These are phyloP conservation scores for Myiozetetes cayanensis DNA, from an alignment of 2,113 vertebrate genomes.

Conservation along the genomic window DNA sequence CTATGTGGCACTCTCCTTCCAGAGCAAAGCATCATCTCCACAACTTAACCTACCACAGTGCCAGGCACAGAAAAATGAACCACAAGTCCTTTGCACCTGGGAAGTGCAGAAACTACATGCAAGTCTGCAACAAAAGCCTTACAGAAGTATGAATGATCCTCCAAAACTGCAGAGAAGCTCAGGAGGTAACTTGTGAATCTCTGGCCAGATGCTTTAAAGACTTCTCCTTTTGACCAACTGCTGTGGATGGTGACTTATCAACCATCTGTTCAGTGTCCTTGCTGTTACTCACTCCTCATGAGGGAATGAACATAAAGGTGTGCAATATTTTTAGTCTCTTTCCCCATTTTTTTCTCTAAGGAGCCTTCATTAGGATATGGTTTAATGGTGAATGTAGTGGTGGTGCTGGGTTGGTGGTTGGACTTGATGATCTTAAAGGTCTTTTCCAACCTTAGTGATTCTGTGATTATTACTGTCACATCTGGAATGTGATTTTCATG, in stretches of 20 bases:
- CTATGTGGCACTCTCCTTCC: neutral
- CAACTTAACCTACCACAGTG: rapidly evolving
- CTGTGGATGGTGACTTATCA: neutral
- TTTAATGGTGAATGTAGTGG: neutral
- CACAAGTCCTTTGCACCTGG: neutral
- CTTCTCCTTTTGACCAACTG: neutral
- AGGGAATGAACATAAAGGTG: neutral
- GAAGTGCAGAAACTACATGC: neutral
- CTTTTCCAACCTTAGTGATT: neutral
- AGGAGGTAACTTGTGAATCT: neutral
- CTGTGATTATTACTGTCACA: neutral
- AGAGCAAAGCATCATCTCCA: neutral
- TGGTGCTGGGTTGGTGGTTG: neutral
- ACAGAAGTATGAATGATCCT: neutral
- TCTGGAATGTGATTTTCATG: neutral
- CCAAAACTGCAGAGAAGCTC: neutral
- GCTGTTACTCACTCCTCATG: neutral
- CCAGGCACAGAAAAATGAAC: neutral
- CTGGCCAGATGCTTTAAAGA: neutral
- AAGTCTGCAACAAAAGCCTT: neutral
- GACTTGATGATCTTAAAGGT: neutral
- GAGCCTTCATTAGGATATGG: neutral
- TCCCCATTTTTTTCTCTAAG: neutral
- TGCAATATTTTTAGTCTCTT: neutral
- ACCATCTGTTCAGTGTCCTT: neutral